Conservation (phyloP, 2,888 invertebrate species). For the Ophraella communa region DNA sequence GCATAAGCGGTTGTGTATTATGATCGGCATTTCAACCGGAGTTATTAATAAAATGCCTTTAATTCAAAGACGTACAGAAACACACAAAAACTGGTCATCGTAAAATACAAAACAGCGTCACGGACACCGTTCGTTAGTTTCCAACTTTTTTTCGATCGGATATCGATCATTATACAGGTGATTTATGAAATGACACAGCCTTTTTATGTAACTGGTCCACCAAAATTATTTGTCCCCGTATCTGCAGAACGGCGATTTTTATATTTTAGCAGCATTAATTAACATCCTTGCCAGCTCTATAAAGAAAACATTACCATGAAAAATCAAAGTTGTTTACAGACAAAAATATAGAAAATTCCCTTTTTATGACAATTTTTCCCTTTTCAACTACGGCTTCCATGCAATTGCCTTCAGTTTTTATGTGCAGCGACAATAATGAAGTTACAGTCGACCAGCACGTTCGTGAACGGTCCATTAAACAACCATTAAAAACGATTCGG, state of each 20-base stretch:
- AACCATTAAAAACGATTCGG: not conserved
- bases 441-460: conserved; percentile 1
- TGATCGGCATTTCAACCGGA: conserved; percentile 24
- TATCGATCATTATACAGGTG: conserved; percentile 29
- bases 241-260: too few relatives aligned
- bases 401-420: conserved; percentile 5
- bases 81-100: conserved; percentile 28
- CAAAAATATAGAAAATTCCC: too few relatives aligned
- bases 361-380: too few relatives aligned
- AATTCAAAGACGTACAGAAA: conserved; percentile 24
- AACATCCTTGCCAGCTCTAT: too few relatives aligned
- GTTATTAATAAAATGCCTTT: conserved; percentile 31
- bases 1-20: conserved; percentile 17
- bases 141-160: conserved; percentile 23
- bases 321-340: too few relatives aligned
- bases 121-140: conserved; percentile 26
- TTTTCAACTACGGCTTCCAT: too few relatives aligned
- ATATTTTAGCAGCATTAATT: too few relatives aligned
- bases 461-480: not conserved
- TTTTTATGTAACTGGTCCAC: not conserved
- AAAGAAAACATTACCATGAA: too few relatives aligned
- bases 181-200: conserved; percentile 25
- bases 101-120: conserved; percentile 23
- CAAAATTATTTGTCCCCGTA: too few relatives aligned
- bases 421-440: conserved; percentile 1